These are phyloP conservation scores for Penaeus vannamei DNA, from an alignment of 1,140 invertebrate species.

Conservation along the genomic window DNA sequence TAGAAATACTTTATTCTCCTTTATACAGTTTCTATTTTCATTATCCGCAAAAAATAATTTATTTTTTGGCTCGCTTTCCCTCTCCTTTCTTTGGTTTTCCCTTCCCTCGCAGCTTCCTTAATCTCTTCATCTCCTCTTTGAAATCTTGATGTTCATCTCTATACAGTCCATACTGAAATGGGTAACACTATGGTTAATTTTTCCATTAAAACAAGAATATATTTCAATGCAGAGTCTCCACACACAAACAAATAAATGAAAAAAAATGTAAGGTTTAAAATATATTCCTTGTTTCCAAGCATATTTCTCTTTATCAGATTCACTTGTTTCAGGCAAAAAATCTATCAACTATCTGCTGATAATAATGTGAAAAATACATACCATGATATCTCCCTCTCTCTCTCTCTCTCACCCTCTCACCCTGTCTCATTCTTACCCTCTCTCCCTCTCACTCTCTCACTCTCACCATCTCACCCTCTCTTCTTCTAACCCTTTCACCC, in stretches of 20 bases:
- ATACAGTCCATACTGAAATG: conserved; percentile 81
- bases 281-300: no score
- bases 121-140: conserved; percentile 87
- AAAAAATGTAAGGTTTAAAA: no score
- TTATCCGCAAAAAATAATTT: neutral
- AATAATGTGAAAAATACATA: no score
- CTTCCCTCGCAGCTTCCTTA: conserved; percentile 85
- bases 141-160: conserved; percentile 94
- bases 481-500: no score
- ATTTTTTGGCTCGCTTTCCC: conserved; percentile 72
- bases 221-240: neutral
- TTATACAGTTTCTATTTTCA: neutral
- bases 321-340: no score
- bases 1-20: neutral
- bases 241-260: neutral
- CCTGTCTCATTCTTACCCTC: no score
- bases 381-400: no score
- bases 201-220: neutral
- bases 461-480: no score
- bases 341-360: no score
- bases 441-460: no score
- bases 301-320: no score
- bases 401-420: no score
- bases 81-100: conserved; percentile 71
- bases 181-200: neutral